A percentile compares a stretch with the other conserved stretches of the same genome.
Evolutionary conservation across 2,113 vertebrate genomes (phyloP).

Genomic region (Geothlypis trichas): DNA sequence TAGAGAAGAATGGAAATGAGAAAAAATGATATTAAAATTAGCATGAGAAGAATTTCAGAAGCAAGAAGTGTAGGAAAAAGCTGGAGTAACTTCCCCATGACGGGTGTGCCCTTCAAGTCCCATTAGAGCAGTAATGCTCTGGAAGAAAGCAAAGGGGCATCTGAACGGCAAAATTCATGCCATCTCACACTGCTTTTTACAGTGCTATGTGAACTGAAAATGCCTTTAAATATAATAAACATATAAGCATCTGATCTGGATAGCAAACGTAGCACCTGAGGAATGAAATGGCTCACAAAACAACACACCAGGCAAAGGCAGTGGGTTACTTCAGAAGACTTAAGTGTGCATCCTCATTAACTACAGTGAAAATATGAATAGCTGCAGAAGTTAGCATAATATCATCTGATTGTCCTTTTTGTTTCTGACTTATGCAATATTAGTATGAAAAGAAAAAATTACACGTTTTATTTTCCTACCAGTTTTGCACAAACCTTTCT

Average conservation of each 20-base stretch:
- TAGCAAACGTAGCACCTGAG: not conserved
- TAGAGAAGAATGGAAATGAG: not conserved
- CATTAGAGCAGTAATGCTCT: not conserved
- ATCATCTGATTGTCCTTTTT: not conserved
- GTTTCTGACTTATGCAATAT: not conserved
- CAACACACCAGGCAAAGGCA: not conserved
- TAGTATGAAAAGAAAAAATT: not conserved
- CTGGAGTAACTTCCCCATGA: rapidly evolving
- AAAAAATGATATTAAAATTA: not conserved
- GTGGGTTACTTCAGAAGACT: not conserved
- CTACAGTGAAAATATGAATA: not conserved
- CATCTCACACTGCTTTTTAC: not conserved
- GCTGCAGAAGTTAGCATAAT: not conserved
- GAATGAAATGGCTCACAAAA: not conserved
- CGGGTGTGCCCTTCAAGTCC: rapidly evolving
- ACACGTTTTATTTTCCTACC: not conserved
- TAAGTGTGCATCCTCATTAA: not conserved
- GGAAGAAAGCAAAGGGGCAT: not conserved
- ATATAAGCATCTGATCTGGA: not conserved
- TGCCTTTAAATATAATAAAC: not conserved
- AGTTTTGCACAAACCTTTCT: not conserved
- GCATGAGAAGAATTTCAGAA: not conserved
- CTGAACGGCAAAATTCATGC: not conserved
- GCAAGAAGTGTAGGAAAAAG: not conserved
- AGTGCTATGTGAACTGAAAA: not conserved